Evolutionary conservation across 2,888 invertebrate genomes (phyloP).

Genomic region (Esperia sulphurella): DNA sequence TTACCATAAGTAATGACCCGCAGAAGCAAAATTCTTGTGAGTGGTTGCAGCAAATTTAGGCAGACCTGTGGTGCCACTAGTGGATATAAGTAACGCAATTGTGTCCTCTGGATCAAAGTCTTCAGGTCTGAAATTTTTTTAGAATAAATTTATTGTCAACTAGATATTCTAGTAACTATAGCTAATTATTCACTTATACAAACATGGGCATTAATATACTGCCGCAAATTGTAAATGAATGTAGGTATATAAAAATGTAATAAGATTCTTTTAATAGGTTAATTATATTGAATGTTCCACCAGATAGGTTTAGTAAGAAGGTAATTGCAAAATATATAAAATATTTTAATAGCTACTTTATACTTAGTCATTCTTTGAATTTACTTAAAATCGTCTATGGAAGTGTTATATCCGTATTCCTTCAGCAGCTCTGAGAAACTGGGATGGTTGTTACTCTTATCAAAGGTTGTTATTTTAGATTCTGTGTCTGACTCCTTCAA

Average conservation of each 20-base stretch:
- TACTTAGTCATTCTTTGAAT: too few relatives aligned
- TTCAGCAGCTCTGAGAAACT: neutral
- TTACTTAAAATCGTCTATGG: constrained; percentile 24
- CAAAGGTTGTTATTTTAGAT: constrained; percentile 46
- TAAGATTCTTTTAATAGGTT: too few relatives aligned
- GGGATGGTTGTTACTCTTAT: constrained; percentile 22
- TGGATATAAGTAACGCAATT: constrained; percentile 49
- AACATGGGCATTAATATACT: too few relatives aligned
- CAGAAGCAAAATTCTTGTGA: constrained; percentile 47
- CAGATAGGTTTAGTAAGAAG: too few relatives aligned
- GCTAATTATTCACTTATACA: too few relatives aligned
- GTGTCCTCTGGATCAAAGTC: constrained; percentile 55
- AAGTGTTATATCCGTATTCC: constrained; percentile 10
- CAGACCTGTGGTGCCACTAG: constrained; percentile 64
- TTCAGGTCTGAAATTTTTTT: constrained; percentile 27
- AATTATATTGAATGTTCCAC: too few relatives aligned
- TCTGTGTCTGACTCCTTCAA: constrained; percentile 33
- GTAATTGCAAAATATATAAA: too few relatives aligned
- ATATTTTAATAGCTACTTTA: neutral
- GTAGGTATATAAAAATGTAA: too few relatives aligned
- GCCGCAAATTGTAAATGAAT: too few relatives aligned
- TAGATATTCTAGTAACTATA: too few relatives aligned
- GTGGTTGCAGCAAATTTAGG: constrained; percentile 56
- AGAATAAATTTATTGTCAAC: neutral
- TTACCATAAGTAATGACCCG: constrained; percentile 35